Evolutionary conservation across 2,888 invertebrate genomes (phyloP), one percentile per base, ranked within the genome.

Genomic region (Aphidius colemani): DNA sequence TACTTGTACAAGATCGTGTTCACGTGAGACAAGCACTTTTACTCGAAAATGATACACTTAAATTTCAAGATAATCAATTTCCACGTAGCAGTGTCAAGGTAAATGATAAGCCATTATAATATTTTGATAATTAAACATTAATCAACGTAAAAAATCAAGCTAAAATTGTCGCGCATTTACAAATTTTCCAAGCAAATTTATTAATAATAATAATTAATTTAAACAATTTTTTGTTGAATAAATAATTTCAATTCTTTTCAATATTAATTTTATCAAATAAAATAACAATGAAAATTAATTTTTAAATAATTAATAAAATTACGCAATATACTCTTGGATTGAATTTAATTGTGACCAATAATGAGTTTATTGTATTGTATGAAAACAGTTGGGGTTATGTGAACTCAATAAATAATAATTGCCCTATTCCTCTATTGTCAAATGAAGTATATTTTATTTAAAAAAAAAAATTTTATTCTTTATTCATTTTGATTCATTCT

Each of bases 1-100:
- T 79, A 67, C 80, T 86, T 43, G 75, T 86, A 50, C 78, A 82
- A 77, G 76, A 72, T 61, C 76, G 75, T 69, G 68, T 79, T 66
- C 74, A 74, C 64, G 71, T 80, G 66, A 65, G 71, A 63, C 78
- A 77, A 60, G 73, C 75, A 43, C 72, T 80, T 61, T 63, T 80
- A 11, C 69, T 78, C 53, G 77, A 76, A 64, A 75, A 64, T 60
- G 66, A 69, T 51, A 76, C 76, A 58, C 71, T 68, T 59, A 69
- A 74, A 63, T 64, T 62, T 65, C 76, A 79, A 44, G 57, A 65
- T 48, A 68, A 71, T 30, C 71, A 75, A 63, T 77, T 81, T 71
- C 75, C 76, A 61, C 74, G 79, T 55, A 80, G 78, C 69, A 75
- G 72, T 61, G 69, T 78, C 68, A 79, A 81, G 78, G 81, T 81